phyloP scores from a whole-genome alignment of 2,797 vertebrate species.

The Chromis chromis region DNA sequence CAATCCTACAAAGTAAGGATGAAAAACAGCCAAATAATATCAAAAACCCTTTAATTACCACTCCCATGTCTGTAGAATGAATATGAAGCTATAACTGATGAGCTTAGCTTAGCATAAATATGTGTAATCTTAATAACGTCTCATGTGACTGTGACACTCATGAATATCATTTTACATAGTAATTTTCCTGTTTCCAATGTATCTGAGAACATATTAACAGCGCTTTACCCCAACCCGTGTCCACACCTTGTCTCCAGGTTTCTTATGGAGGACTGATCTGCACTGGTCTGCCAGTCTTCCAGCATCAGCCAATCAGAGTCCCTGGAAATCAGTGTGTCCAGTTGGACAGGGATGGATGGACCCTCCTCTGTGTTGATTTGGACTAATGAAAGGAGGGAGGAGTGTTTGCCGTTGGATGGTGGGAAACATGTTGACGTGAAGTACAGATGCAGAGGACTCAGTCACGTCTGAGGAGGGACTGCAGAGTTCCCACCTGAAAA shows the following conservation, averaged over 20 bases:
- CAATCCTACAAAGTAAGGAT: too few species aligned
- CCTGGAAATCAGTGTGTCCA: conserved; percentile 47
- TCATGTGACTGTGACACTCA: too few species aligned
- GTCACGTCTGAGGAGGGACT: conserved; percentile 48
- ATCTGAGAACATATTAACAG: background rate
- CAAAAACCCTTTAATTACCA: too few species aligned
- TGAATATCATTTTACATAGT: background rate
- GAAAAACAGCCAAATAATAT: too few species aligned
- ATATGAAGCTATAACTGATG: too few species aligned
- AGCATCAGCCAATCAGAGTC: conserved; percentile 74
- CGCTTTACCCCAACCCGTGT: background rate
- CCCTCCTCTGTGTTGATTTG: conserved; percentile 65
- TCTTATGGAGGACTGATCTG: conserved; percentile 70
- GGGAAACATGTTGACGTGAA: conserved; percentile 50
- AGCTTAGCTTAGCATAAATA: too few species aligned
- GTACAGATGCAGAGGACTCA: conserved; percentile 43
- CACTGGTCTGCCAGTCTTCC: conserved; percentile 77
- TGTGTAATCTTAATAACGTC: too few species aligned
- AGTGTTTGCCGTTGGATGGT: conserved; percentile 55
- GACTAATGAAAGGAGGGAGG: conserved; percentile 59
- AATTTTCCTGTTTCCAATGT: background rate
- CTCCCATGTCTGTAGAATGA: too few species aligned
- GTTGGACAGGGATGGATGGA: conserved; percentile 60
- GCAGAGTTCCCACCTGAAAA: conserved; percentile 58
- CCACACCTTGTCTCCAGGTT: conserved; percentile 63